phyloP scores from a whole-genome alignment of 2,797 vertebrate species.

The Holocentrus rufus region DNA sequence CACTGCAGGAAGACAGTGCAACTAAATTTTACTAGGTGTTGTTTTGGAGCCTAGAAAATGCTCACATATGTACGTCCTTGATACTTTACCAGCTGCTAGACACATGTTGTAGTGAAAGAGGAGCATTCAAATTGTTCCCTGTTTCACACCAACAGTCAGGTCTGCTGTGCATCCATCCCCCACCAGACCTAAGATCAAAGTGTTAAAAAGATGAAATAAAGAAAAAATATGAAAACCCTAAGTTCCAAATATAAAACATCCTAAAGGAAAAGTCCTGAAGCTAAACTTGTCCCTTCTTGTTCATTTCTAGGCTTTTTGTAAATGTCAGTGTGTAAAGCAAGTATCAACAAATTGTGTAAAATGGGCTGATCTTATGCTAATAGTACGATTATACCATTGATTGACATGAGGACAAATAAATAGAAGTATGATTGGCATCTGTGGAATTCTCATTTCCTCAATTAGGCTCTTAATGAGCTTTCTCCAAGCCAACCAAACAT shows the following conservation, averaged over 20 bases:
- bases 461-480: conserved; percentile 12
- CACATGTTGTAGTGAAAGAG: conserved; percentile 66
- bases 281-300: no score
- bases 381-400: not conserved
- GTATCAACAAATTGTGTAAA: not conserved
- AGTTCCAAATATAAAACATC: not conserved
- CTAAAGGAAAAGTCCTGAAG: no score
- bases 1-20: conserved; percentile 56
- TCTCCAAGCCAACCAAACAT: not conserved
- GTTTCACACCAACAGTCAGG: conserved; percentile 26
- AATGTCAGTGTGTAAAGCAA: not conserved
- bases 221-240: no score
- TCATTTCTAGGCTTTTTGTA: no score
- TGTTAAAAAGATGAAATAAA: not conserved
- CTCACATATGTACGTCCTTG: conserved; percentile 67
- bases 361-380: not conserved
- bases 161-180: conserved; percentile 7
- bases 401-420: conserved; percentile 8
- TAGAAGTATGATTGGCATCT: not conserved
- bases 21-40: conserved; percentile 53
- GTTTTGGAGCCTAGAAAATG: conserved; percentile 62
- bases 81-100: conserved; percentile 69
- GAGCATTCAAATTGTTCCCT: conserved; percentile 38
- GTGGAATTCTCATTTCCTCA: conserved; percentile 17
- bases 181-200: not conserved